Base-by-base conservation (phyloP, 2,113 vertebrate species). In the Burhinus bistriatus region DNA sequence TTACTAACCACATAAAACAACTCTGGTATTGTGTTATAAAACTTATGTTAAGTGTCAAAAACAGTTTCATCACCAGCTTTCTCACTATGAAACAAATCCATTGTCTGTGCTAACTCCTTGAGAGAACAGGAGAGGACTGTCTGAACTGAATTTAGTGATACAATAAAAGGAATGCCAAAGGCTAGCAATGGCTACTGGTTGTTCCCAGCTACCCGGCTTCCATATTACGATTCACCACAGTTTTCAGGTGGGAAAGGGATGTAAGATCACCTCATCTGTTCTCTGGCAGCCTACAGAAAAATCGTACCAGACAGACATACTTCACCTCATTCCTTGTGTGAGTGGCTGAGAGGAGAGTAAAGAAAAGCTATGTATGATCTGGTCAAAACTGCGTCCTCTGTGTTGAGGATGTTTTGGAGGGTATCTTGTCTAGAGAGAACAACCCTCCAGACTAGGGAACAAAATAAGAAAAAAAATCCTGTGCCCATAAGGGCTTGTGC, bases 1-100 rank as follows among this genome's bases (percentile, higher is more conserved):
- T 95, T 88, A 90, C 82, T 59, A 96, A 94, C 78, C 78, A 86
- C 51, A 57, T 51, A 77, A 58, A 89, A 84, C 49, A 89, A 79
- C 69, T 85, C 64, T 23, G 45, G 61, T 34, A 32, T 86, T 72
- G 30, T n/a, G 52, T 70, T 83, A 64, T 66, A 79, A 93, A 95
- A 93, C 75, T 36, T 91, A 90, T 17, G 30, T 2, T 69, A 23
- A 93, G 36, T 80, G 82, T 94, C 87, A 94, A 88, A 90, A 91
- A 2, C 49, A 77, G 90, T 81, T 76, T 90, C 36, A 85, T 58
- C 66, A 93, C 21, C 81, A 83, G 85, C 90, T 77, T 86, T 90
- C 69, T 70, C 90, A 58, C 49, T 73, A 30, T 15, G 79, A 86
- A 90, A 93, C 54, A 91, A 95, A 58, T 19, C 27, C 78, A 88